Conservation (phyloP, 2,113 vertebrate genomes). For the Scomber scombrus region DNA sequence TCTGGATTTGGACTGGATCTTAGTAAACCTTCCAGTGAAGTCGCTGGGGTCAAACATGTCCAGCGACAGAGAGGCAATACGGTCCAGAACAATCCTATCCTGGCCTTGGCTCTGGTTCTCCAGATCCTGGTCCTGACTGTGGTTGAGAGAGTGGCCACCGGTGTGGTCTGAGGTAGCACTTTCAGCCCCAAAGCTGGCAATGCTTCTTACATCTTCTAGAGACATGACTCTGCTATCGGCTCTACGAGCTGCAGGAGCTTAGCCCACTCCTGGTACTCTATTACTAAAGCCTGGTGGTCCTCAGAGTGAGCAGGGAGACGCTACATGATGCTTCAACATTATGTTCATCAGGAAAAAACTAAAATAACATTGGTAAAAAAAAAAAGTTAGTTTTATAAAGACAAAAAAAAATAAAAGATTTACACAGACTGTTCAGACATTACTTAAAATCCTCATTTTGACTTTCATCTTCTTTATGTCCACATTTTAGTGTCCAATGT, state of each 20-base stretch:
- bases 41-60: slow-evolving; percentile 89
- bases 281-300: slow-evolving; percentile 33
- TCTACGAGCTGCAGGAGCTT: slow-evolving; percentile 7
- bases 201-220: slow-evolving; percentile 72
- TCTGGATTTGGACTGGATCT: slow-evolving; percentile 88
- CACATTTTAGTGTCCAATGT: slow-evolving; percentile 55
- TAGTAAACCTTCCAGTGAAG: slow-evolving; percentile 88
- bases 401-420: not conserved
- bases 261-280: slow-evolving; percentile 6
- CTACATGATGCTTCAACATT: slow-evolving; percentile 45
- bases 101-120: slow-evolving; percentile 45
- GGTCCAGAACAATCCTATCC: slow-evolving; percentile 80
- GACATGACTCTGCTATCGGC: slow-evolving; percentile 75
- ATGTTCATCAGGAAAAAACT: not conserved
- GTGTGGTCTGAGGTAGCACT: slow-evolving; percentile 35
- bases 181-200: slow-evolving; percentile 46
- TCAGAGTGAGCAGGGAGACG: not conserved
- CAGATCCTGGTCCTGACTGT: slow-evolving; percentile 37
- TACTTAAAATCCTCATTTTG: slow-evolving; percentile 27
- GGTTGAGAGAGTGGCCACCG: slow-evolving; percentile 27
- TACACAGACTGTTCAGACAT: slow-evolving; percentile 4
- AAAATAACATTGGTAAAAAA: not conserved
- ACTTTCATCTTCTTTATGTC: slow-evolving; percentile 38
- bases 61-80: slow-evolving; percentile 86
- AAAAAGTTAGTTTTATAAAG: not conserved